Base-by-base conservation (phyloP, 2,888 invertebrate species). In the Scaptomyza tumidula region DNA sequence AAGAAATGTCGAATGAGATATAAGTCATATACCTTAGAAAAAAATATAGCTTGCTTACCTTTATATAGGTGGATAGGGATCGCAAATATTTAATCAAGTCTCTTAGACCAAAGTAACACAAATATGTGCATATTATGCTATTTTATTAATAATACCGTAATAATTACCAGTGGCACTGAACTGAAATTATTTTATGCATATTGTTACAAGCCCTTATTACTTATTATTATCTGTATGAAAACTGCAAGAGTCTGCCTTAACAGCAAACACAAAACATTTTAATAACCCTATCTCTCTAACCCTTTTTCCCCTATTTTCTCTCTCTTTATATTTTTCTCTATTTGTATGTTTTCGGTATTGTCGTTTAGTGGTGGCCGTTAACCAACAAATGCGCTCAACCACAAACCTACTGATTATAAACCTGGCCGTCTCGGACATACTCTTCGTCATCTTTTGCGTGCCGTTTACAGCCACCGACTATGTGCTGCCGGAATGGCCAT, bases 381-480 rank as follows among this genome's bases (percentile, higher is more conserved):
- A 98, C 92, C 96, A 97, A 81, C 96, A 96, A 89, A 98, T 98
- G 98, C 94, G 98, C 83, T 97, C 97, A 37, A 98, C 98, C 6
- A 98, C 98, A 50, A 98, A 98, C 91, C 94, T 98, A 45, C 94
- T 98, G 31, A 98, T 98, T 82, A 96, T 98, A 69, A 98, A 97
- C 91, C 93, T 98, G 70, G 98, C 98, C 3, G 94, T 97, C 29
- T 98, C 98, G 39, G 98, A 98, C 91, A 93, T 98, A 31, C 94
- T 97, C 31, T 98, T 98, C 92, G 97, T 98, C 44, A 94, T 97
- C 56, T 97, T 98, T 92, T 98, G 98, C 92, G 97, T 98, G 16
- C 98, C 98, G 0, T 98, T 98, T 92, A 98, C 98, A 0, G 98
- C 97, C 0, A 95, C 97, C 14, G 97, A 97, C 88, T 98, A 98